Conservation (phyloP, 2,888 invertebrate species). For the Meiosimyza platycephala region DNA sequence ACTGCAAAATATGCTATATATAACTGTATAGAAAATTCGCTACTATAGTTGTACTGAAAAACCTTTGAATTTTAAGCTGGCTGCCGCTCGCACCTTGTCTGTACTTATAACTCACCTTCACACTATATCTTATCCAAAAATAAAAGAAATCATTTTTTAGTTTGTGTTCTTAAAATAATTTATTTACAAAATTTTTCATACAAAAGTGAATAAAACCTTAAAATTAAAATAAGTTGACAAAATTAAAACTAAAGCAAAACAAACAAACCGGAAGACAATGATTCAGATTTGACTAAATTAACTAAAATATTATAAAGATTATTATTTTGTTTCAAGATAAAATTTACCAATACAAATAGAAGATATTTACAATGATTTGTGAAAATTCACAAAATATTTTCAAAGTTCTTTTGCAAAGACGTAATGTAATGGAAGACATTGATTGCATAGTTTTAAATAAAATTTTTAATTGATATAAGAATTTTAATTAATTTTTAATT, state of each 20-base stretch:
- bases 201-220: background rate
- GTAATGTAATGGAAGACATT: constrained; percentile 12
- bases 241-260: constrained; percentile 48
- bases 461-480: background rate
- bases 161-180: constrained; percentile 30
- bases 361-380: too few species aligned
- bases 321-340: too few species aligned
- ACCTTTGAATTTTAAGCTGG: too few species aligned
- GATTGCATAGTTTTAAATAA: constrained; percentile 13
- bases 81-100: background rate
- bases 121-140: background rate
- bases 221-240: constrained; percentile 32
- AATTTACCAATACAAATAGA: too few species aligned
- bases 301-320: background rate
- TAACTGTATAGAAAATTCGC: too few species aligned
- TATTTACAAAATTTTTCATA: constrained; percentile 39
- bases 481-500: background rate
- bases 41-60: too few species aligned
- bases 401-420: too few species aligned
- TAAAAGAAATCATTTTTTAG: too few species aligned
- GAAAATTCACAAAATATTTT: too few species aligned
- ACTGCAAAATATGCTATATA: too few species aligned
- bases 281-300: constrained; percentile 42
- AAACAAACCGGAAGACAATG: constrained; percentile 58
- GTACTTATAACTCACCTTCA: background rate